These are phyloP conservation scores for Drymonia ruficornis DNA, from an alignment of 2,888 invertebrate species.

Conservation along the genomic window DNA sequence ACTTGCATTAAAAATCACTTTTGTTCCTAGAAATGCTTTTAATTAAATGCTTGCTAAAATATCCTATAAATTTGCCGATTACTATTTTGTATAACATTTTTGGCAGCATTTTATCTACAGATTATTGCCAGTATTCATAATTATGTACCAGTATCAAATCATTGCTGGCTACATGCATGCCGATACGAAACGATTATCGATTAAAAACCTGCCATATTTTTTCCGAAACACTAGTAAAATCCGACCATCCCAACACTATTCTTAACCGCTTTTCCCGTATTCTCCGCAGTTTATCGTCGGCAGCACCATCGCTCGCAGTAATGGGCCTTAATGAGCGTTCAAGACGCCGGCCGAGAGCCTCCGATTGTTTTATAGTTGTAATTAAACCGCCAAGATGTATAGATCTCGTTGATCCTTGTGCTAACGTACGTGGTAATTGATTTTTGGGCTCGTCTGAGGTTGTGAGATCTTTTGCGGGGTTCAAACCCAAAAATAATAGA, in stretches of 20 bases:
- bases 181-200: too few relatives aligned
- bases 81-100: too few relatives aligned
- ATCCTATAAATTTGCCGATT: too few relatives aligned
- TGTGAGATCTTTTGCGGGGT: slow-evolving; percentile 8
- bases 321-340: slow-evolving; percentile 76
- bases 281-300: slow-evolving; percentile 63
- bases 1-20: too few relatives aligned
- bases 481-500: too few relatives aligned
- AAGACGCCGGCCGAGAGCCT: slow-evolving; percentile 59
- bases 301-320: slow-evolving; percentile 62
- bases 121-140: too few relatives aligned
- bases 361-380: slow-evolving; percentile 79
- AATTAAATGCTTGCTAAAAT: too few relatives aligned
- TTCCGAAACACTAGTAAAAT: not conserved
- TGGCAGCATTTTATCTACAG: too few relatives aligned
- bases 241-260: slow-evolving; percentile 12
- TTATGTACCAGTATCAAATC: too few relatives aligned
- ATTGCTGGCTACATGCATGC: too few relatives aligned
- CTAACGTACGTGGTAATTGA: slow-evolving; percentile 60
- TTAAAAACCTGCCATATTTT: too few relatives aligned
- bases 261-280: slow-evolving; percentile 39
- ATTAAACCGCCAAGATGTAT: slow-evolving; percentile 73
- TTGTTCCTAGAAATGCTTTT: too few relatives aligned
- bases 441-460: slow-evolving; percentile 33
- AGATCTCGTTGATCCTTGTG: slow-evolving; percentile 54